Evolutionary conservation across 2,113 vertebrate species (phyloP), one percentile per base, ranked within the genome.

Genomic region (Acanthochromis polyacanthus): DNA sequence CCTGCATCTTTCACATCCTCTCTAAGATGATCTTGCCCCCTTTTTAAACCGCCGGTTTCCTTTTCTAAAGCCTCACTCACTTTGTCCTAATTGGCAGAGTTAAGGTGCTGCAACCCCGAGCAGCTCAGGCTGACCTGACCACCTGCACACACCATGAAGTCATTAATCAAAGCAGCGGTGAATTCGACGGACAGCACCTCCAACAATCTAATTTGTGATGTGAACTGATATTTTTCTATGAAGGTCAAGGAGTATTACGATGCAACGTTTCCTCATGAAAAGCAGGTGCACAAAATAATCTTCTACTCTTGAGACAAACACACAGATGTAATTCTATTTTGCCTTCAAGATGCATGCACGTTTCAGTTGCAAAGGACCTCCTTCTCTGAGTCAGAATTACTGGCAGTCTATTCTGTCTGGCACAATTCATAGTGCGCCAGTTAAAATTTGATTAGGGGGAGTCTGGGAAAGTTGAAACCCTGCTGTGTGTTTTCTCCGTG

Each of bases 361-460:
- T 71, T 43, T 30, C 7, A 61, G 22, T 25, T 73, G 46, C 28
- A 48, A 45, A 36, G 16, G 17, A 22, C 28, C 53, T 50, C 59
- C 55, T 66, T 20, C 50, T 17, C 36, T 23, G 14, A 76, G 51
- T 62, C n/a, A 60, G 53, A 66, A 48, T 75, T 38, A 61, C 66
- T 67, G 56, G 75, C 30, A 16, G 71, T 68, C 22, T 67, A 45
- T 81, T 73, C 64, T 65, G 66, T 70, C 80, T 75, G 66, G 48
- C 67, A 76, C 77, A 63, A 46, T 74, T 88, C 53, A 67, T 70
- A 72, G 78, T 22, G 48, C 63, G 51, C 23, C 55, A 55, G 70
- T 83, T 69, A 56, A 73, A 25, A 76, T 88, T 55, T 61, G 72
- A 88, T 86, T 51, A 51, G 65, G 58, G 30, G 45, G 78, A 70